Evolutionary conservation across 2,797 vertebrate species (phyloP).

Genomic region (Craterocephalus amniculus): DNA sequence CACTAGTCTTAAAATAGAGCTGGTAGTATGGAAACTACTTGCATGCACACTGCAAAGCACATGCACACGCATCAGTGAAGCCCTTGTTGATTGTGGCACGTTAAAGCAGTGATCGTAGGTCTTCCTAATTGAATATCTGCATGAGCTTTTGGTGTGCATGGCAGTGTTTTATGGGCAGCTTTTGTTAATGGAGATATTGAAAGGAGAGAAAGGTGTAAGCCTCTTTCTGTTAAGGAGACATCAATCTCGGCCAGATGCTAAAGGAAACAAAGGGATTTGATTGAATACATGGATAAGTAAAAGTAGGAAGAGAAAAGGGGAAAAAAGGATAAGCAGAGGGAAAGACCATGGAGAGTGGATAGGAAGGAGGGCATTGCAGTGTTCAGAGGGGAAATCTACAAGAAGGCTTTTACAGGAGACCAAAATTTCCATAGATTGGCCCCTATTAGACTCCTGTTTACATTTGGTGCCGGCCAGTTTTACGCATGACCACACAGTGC

Average conservation of each 20-base stretch:
- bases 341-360: background rate
- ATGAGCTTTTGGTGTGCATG: background rate
- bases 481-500: background rate
- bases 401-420: background rate
- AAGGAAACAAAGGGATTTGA: slow-evolving; percentile 49
- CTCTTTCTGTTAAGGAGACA: slow-evolving; percentile 28
- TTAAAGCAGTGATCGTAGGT: slow-evolving; percentile 51
- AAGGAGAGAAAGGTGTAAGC: slow-evolving; percentile 43
- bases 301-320: slow-evolving; percentile 12
- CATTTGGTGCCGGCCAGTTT: background rate
- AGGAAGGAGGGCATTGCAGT: background rate
- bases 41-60: slow-evolving; percentile 35
- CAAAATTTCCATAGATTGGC: no score
- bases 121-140: slow-evolving; percentile 57
- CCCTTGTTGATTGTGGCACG: slow-evolving; percentile 17
- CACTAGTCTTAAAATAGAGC: slow-evolving; percentile 52
- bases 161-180: slow-evolving; percentile 51
- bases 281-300: slow-evolving; percentile 33
- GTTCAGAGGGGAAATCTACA: background rate
- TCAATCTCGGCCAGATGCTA: slow-evolving; percentile 52
- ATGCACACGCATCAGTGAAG: slow-evolving; percentile 25
- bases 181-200: slow-evolving; percentile 56
- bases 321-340: background rate
- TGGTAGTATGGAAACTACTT: slow-evolving; percentile 45
- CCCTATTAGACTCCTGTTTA: background rate